These are phyloP conservation scores for Notothenia rossii DNA, from an alignment of 2,113 vertebrate genomes.

Conservation along the genomic window DNA sequence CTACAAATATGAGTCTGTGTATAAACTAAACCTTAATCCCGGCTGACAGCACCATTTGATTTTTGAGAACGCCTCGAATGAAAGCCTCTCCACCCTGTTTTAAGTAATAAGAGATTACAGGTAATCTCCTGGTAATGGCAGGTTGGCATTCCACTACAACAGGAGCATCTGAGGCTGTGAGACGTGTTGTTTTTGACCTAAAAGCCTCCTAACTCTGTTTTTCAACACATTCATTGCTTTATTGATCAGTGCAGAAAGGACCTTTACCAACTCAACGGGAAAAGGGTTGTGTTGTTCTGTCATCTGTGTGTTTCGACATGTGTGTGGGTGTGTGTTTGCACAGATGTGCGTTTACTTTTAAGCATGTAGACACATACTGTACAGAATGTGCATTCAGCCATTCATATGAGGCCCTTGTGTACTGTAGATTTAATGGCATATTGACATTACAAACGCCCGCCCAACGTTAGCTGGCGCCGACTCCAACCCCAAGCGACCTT, in stretches of 20 bases:
- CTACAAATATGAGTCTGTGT: conserved; percentile 68
- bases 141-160: conserved; percentile 64
- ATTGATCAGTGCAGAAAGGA: conserved; percentile 49
- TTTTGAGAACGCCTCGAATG: conserved; percentile 77
- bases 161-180: conserved; percentile 43
- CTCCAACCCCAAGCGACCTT: no score
- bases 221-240: conserved; percentile 59
- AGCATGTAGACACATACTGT: conserved; percentile 1
- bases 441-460: background rate
- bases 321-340: conserved; percentile 19
- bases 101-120: conserved; percentile 84
- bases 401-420: background rate
- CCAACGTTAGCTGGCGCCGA: background rate
- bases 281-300: conserved; percentile 5
- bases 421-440: conserved; percentile 1
- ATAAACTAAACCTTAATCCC: conserved; percentile 78
- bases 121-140: conserved; percentile 78
- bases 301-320: conserved; percentile 10
- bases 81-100: conserved; percentile 80
- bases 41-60: conserved; percentile 81
- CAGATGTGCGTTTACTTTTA: conserved; percentile 15
- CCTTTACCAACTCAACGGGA: conserved; percentile 22
- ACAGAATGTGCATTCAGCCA: background rate
- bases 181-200: conserved; percentile 67
- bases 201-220: conserved; percentile 60